These are phyloP conservation scores for Drosophila santomea DNA, from an alignment of 1,140 invertebrate genomes.

Conservation along the genomic window DNA sequence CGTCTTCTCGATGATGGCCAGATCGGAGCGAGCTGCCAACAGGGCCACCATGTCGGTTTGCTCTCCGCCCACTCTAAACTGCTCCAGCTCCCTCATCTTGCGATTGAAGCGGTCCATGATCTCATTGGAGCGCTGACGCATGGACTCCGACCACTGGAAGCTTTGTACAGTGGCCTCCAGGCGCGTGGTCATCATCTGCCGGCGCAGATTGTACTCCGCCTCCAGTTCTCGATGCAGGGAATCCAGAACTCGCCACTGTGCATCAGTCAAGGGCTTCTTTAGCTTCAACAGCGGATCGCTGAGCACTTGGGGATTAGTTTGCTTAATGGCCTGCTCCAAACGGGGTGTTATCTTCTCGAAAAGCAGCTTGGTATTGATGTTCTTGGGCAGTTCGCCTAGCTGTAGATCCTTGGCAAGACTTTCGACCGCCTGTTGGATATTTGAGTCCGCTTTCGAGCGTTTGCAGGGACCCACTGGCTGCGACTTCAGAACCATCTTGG, in stretches of 20 bases:
- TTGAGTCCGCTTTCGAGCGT: conserved; percentile 90
- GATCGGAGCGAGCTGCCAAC: conserved; percentile 92
- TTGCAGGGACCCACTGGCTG: conserved; percentile 86
- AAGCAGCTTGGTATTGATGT: conserved; percentile 90
- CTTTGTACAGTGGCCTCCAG: conserved; percentile 97
- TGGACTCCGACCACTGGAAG: conserved; percentile 96
- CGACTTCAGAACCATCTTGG: conserved; percentile 89
- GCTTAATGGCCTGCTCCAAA: conserved; percentile 89
- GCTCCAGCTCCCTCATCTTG: conserved; percentile 87
- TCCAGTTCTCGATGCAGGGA: conserved; percentile 89
- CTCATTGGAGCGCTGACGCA: conserved; percentile 90
- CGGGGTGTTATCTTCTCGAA: conserved; percentile 92
- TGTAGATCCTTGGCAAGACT: conserved; percentile 91
- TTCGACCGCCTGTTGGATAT: conserved; percentile 91
- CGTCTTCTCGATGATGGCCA: conserved; percentile 95
- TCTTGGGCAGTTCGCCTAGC: conserved; percentile 93
- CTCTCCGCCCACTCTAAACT: conserved; percentile 85
- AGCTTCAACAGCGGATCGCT: conserved; percentile 93
- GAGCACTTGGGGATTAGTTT: conserved; percentile 85
- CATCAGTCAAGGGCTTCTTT: conserved; percentile 87
- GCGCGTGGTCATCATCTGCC: conserved; percentile 95
- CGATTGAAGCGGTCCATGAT: conserved; percentile 90
- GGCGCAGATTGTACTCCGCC: conserved; percentile 92
- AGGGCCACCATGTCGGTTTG: conserved; percentile 89
- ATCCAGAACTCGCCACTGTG: conserved; percentile 92